Evolutionary conservation across 1,140 invertebrate genomes (phyloP), one percentile per base, ranked within the genome.

Genomic region (Bombus difficillimus): DNA sequence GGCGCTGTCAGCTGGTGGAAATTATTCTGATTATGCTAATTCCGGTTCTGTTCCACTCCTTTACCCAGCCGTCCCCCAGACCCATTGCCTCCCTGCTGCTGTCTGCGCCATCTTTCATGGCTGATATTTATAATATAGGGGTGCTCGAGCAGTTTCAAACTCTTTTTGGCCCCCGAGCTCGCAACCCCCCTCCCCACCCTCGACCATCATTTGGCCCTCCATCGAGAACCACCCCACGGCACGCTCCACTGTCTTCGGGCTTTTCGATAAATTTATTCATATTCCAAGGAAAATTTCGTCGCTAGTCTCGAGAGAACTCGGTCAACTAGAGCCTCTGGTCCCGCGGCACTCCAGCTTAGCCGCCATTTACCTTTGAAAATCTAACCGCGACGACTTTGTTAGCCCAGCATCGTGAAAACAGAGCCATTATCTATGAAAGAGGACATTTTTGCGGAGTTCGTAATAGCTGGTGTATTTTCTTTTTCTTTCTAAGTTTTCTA

Each of bases 1-100:
- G 94, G 94, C 93, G 94, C 94, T 95, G 95, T 95, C 95, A 95
- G 94, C 95, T 95, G 95, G 94, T 94, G 94, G 94, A 95, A 95
- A 95, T 95, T 95, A 95, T 95, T 95, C 95, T 95, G 95, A 95
- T 95, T 95, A 95, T 95, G 95, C 95, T 95, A 95, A 95, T 95
- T 95, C 94, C 93, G 93, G 94, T 94, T 95, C 94, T 95, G 94
- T 95, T 95, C 94, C 94, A 95, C 95, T 95, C 95, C 94, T 95
- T 95, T 95, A 95, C 94, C 94, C 94, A 93, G 91, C 89, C 93
- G 91, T 91, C 92, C 92, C 85, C 91, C 93, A 88, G 84, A 90
- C 90, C 91, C 92, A 92, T 90, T 90, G 92, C 92, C 92, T 93
- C 93, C 92, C 93, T 92, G 91, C 93, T 92, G 92, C 95, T 95